phyloP scores from a whole-genome alignment of 2,113 vertebrate species.

The Calypte anna region DNA sequence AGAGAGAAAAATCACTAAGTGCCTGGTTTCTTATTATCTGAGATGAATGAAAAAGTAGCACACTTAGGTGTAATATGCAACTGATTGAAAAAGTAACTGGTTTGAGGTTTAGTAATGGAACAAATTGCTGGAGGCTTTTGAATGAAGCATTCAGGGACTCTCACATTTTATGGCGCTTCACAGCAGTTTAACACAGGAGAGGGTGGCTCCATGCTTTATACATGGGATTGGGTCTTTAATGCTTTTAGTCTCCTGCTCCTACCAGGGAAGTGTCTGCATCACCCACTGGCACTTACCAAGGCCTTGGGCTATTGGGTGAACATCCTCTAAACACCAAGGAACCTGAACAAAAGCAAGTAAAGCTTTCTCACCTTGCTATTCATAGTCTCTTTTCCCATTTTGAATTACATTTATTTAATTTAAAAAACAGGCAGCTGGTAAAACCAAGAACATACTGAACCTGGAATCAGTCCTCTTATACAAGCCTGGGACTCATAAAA shows the following conservation, averaged over 20 bases:
- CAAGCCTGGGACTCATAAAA: constrained; percentile 29
- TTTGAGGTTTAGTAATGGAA: not conserved
- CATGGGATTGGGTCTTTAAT: not conserved
- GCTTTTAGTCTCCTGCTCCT: not conserved
- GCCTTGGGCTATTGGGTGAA: not conserved
- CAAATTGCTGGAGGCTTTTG: not conserved
- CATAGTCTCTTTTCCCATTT: not conserved
- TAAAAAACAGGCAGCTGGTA: not conserved
- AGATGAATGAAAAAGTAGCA: not conserved
- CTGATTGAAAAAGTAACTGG: not conserved
- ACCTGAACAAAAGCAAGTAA: not conserved
- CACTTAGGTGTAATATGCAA: not conserved
- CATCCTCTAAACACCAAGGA: not conserved
- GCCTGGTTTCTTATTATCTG: not conserved
- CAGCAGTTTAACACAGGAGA: not conserved
- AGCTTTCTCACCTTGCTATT: not conserved
- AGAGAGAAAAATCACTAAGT: rapidly evolving
- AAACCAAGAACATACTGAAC: constrained; percentile 19
- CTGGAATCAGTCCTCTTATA: not conserved
- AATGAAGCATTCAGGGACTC: not conserved
- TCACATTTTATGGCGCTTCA: not conserved
- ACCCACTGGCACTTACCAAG: not conserved
- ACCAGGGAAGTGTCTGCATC: not conserved
- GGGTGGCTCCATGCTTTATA: not conserved
- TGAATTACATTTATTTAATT: not conserved